A percentile compares a stretch with the other conserved stretches of the same genome.
These are phyloP conservation scores for Neolamprologus cancellatus DNA, from an alignment of 2,113 vertebrate species.

Conservation along the genomic window DNA sequence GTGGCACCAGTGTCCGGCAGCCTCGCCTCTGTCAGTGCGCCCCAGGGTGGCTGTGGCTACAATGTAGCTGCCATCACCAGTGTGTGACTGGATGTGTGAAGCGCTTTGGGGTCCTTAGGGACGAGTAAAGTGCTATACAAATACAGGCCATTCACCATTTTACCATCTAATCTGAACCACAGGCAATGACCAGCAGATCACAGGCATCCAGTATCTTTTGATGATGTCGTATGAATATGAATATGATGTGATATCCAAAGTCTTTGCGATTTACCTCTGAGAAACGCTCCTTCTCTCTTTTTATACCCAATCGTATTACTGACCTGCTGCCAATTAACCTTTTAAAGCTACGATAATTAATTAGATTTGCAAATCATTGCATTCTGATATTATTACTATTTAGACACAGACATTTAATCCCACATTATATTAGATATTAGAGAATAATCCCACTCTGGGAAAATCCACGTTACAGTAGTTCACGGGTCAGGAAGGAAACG, in stretches of 20 bases:
- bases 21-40: no score
- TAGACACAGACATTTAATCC: background rate
- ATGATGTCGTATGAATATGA: background rate
- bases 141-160: no score
- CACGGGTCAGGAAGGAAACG: background rate
- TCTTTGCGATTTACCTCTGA: background rate
- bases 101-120: no score
- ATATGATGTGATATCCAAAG: background rate
- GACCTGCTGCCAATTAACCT: background rate
- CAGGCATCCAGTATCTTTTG: background rate
- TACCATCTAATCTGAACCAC: fast-evolving
- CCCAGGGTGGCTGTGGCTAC: no score
- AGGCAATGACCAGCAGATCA: background rate
- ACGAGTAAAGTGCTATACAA: fast-evolving
- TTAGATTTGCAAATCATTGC: background rate
- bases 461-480: background rate
- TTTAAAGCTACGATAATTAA: background rate
- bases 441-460: background rate
- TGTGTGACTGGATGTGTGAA: no score
- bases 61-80: no score
- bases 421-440: background rate
- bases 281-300: background rate
- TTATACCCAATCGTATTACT: background rate
- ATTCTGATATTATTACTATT: background rate
- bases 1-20: no score